Evolutionary conservation across 2,888 invertebrate genomes (phyloP).

Genomic region (Temnothorax ravouxi): DNA sequence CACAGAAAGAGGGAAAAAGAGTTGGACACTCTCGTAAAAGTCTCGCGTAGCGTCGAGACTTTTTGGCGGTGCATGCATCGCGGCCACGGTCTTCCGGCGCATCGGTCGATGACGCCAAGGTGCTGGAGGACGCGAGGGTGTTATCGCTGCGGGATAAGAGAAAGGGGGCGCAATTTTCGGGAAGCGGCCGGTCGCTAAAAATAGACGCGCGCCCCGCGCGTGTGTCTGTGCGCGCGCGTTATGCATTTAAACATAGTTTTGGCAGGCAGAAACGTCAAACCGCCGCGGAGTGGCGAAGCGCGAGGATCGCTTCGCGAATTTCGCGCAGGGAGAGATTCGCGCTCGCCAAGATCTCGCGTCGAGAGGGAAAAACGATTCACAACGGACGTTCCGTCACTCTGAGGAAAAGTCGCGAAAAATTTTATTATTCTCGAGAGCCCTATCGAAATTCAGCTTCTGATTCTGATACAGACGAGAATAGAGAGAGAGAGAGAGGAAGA

Average conservation of each 20-base stretch:
- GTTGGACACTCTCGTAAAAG: not conserved
- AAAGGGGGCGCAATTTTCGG: conserved; percentile 76
- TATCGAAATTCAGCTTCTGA: not conserved
- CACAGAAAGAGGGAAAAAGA: not conserved
- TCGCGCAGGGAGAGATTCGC: conserved; percentile 31
- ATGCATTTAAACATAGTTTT: conserved; percentile 86
- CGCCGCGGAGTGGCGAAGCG: conserved; percentile 82
- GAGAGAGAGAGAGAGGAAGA: not conserved
- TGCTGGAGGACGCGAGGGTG: conserved; percentile 57
- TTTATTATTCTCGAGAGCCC: not conserved
- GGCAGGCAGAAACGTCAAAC: conserved; percentile 85
- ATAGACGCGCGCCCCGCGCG: conserved; percentile 79
- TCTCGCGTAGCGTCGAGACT: not conserved
- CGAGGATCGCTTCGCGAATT: conserved; percentile 78
- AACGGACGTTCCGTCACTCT: not conserved
- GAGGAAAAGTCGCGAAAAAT: not conserved
- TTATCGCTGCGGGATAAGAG: conserved; percentile 52
- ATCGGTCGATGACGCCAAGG: conserved; percentile 33
- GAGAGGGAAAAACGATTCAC: not conserved
- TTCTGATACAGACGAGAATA: not conserved
- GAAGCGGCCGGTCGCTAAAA: conserved; percentile 81
- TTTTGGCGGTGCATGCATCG: conserved; percentile 2
- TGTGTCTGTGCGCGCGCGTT: conserved; percentile 77
- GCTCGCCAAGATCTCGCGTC: not conserved
- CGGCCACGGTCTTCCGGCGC: not conserved